Base-by-base conservation (phyloP, 2,113 vertebrate genomes). In the Brachypteracias leptosomus region DNA sequence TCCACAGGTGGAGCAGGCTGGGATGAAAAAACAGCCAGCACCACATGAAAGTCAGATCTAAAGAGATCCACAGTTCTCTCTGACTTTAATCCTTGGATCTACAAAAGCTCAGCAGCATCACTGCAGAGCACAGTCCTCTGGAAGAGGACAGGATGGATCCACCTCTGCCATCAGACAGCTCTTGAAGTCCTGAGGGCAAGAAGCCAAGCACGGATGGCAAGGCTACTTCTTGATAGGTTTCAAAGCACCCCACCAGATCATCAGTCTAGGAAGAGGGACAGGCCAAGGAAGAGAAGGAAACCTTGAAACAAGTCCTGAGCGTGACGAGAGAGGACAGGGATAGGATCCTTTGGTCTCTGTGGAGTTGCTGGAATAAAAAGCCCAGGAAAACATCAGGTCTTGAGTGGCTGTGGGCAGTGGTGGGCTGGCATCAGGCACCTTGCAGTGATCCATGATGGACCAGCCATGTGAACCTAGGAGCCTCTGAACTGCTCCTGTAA, bases 321-420 rank as follows among this genome's bases (percentile, higher is more conserved):
- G 0, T 47, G 65, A 81, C 19, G 4, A 62, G 36, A 62, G 46
- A 75, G 35, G 35, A 77, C 2, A 2, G 14, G 46, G 7, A 83
- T 52, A 26, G 31, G 21, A 61, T 80, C n/a, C 47, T 82, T 81
- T 55, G 14, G 44, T 65, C 24, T 85, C 40, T 2, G 1, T 44
- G 16, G n/a, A 18, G 21, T 40, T 91, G 47, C 26, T 85, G 62
- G 61, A 89, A 68, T 57, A 68, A 73, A 89, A 82, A 68, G 26
- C 18, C 44, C 28, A 72, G 38, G 52, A 78, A 95, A 91, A 89
- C 38, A 55, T 20, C 16, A 42, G 25, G 33, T 73, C 63, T 87
- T 65, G 51, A 76, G 25, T n/a, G 31, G 46, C 52, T 63, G 33
- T 24, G 28, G 29, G 24, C 0, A 0, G 28, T 12, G 13, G 62